Evolutionary conservation across 1,140 invertebrate genomes (phyloP).

Genomic region (Drosophila ficusphila): DNA sequence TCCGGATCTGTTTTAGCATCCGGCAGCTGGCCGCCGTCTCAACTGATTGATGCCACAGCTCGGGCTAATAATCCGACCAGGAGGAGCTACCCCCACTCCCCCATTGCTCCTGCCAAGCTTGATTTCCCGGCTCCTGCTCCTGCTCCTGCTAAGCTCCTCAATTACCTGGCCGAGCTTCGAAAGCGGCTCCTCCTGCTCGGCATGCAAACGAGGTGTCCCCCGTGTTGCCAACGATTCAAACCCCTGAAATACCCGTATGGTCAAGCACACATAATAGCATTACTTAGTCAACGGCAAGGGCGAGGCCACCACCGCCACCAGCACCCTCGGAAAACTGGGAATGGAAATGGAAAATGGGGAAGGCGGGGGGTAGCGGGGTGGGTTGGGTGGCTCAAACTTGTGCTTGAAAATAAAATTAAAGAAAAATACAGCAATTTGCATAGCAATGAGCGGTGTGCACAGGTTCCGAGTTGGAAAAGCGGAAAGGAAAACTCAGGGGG

Average conservation of each 20-base stretch:
- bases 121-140: conserved; percentile 6
- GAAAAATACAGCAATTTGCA: conserved; percentile 78
- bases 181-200: not conserved
- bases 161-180: conserved; percentile 47
- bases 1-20: conserved; percentile 2
- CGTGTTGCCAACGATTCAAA: conserved; percentile 13
- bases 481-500: too few species aligned
- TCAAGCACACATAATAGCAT: conserved; percentile 55
- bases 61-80: conserved; percentile 42
- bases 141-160: conserved; percentile 45
- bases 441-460: conserved; percentile 56
- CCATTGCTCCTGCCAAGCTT: not conserved
- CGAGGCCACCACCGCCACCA: too few species aligned
- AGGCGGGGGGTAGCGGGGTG: not conserved
- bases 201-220: conserved; percentile 31
- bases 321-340: not conserved
- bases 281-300: conserved; percentile 31
- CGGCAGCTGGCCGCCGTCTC: not conserved
- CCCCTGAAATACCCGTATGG: conserved; percentile 26
- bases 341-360: not conserved
- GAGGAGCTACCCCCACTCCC: not conserved
- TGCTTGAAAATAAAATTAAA: conserved; percentile 73
- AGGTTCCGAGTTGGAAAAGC: not conserved
- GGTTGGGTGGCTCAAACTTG: conserved; percentile 10
- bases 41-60: conserved; percentile 34